Evolutionary conservation across 2,888 invertebrate species (phyloP).

Genomic region (Escarpia spicata): DNA sequence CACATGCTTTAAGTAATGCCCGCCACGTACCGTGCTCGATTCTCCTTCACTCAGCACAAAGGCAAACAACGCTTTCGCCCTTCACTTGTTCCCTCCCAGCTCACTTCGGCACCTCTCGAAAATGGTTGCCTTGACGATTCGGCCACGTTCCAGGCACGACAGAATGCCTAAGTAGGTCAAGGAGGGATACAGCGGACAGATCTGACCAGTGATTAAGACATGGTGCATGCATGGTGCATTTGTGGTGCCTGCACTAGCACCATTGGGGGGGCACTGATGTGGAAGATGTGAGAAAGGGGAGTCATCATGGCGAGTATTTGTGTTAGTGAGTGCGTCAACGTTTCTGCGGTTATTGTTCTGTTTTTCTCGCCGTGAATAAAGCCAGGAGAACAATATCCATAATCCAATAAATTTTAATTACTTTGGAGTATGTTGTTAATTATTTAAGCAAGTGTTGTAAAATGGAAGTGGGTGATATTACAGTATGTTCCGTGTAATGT

Average conservation of each 20-base stretch:
- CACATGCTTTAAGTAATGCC: not conserved
- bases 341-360: not conserved
- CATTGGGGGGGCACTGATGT: not conserved
- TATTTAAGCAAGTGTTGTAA: not conserved
- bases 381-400: too few species aligned
- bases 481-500: not conserved
- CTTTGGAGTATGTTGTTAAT: not conserved
- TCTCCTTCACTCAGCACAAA: not conserved
- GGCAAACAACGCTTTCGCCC: not conserved
- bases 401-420: too few species aligned
- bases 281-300: not conserved
- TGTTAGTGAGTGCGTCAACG: not conserved
- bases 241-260: not conserved
- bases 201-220: slow-evolving; percentile 5
- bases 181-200: not conserved
- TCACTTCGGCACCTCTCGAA: not conserved
- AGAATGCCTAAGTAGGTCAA: not conserved
- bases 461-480: not conserved
- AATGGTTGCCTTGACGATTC: not conserved
- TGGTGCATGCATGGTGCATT: not conserved
- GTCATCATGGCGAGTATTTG: not conserved
- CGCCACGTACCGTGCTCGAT: not conserved
- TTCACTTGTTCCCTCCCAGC: not conserved
- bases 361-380: not conserved
- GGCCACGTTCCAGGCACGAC: not conserved